A percentile compares a stretch with the other conserved stretches of the same genome.
These are phyloP conservation scores for Tanypteryx hageni DNA, from an alignment of 2,888 invertebrate species.

Conservation along the genomic window DNA sequence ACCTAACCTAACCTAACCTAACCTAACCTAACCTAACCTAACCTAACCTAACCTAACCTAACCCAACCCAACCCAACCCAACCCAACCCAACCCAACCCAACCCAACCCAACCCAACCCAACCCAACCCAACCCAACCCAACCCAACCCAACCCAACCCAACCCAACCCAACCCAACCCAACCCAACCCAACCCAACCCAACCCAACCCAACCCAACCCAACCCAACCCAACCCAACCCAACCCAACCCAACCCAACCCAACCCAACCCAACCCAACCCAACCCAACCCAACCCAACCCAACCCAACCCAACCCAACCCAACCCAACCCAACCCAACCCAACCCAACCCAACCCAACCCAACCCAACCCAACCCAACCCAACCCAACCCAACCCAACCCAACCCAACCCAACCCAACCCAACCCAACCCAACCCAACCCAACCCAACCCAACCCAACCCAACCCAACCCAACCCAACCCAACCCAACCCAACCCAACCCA, in stretches of 20 bases:
- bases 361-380: conserved; percentile 15
- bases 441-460: conserved; percentile 70
- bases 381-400: conserved; percentile 36
- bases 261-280: conserved; percentile 69
- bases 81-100: conserved; percentile 65
- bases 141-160: neutral
- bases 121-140: neutral
- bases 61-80: conserved; percentile 68
- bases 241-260: conserved; percentile 67
- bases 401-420: conserved; percentile 41
- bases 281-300: conserved; percentile 69
- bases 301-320: conserved; percentile 70
- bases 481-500: conserved; percentile 70
- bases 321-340: conserved; percentile 70
- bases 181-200: conserved; percentile 66
- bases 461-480: conserved; percentile 71
- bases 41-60: conserved; percentile 26
- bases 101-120: conserved; percentile 17
- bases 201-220: conserved; percentile 68
- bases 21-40: conserved; percentile 29
- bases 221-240: conserved; percentile 67
- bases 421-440: conserved; percentile 66
- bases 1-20: conserved; percentile 29
- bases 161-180: conserved; percentile 64
- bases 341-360: conserved; percentile 69